Conservation (phyloP, 2,888 invertebrate species). For the Nomada ruficornis region DNA sequence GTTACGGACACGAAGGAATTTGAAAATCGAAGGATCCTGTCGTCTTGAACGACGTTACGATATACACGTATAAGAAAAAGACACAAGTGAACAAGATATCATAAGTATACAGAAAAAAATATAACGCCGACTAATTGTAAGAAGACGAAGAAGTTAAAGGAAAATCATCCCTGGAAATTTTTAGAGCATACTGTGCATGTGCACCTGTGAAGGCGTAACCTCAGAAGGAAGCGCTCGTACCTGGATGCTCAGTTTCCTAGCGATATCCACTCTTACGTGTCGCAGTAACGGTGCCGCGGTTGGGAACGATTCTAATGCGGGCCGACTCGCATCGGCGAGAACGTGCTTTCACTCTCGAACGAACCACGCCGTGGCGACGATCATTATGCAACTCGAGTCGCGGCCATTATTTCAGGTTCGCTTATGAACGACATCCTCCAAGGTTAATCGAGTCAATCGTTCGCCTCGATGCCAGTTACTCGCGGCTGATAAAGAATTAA, state of each 20-base stretch:
- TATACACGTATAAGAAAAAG: too few relatives aligned
- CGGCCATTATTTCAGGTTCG: slow-evolving; percentile 68
- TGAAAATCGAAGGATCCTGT: too few relatives aligned
- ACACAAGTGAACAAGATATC: too few relatives aligned
- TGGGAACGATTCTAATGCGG: slow-evolving; percentile 58
- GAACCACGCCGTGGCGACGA: slow-evolving; percentile 44
- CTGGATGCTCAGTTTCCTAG: not conserved
- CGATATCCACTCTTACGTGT: slow-evolving; percentile 39
- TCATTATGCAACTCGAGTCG: slow-evolving; percentile 63
- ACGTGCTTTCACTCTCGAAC: slow-evolving; percentile 66
- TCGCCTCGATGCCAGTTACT: slow-evolving; percentile 55
- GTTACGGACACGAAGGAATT: too few relatives aligned
- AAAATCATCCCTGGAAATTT: too few relatives aligned
- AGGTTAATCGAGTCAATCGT: slow-evolving; percentile 69
- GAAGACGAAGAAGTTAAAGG: too few relatives aligned
- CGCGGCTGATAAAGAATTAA: slow-evolving; percentile 53
- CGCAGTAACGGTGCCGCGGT: slow-evolving; percentile 35
- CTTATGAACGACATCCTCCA: slow-evolving; percentile 68
- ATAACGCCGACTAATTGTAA: too few relatives aligned
- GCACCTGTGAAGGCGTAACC: slow-evolving; percentile 26
- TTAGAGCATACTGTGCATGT: not conserved
- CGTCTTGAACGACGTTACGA: too few relatives aligned
- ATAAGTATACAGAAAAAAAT: too few relatives aligned
- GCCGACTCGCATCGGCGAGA: slow-evolving; percentile 41
- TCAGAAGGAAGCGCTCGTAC: not conserved